Evolutionary conservation across 2,797 vertebrate genomes (phyloP).

Genomic region (Karalla daura): DNA sequence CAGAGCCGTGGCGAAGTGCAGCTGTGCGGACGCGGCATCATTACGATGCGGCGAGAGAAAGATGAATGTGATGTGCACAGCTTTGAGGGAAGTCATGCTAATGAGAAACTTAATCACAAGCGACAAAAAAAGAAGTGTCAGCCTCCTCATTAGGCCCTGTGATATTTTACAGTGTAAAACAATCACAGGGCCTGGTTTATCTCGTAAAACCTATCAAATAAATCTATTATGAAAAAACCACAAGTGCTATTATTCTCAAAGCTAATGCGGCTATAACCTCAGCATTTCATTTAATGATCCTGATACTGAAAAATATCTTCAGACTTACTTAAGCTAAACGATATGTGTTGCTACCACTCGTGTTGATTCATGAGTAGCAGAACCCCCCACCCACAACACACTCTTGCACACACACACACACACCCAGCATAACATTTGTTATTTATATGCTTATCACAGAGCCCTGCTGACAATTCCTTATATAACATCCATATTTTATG

Average conservation of each 20-base stretch:
- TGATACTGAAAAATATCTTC: too few species aligned
- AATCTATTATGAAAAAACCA: background rate
- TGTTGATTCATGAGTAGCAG: slow-evolving; percentile 16
- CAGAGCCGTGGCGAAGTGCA: background rate
- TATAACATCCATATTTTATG: slow-evolving; percentile 56
- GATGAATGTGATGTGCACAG: slow-evolving; percentile 20
- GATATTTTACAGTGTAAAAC: background rate
- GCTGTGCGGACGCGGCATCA: slow-evolving; percentile 15
- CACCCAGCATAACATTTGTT: slow-evolving; percentile 34
- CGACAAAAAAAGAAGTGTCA: slow-evolving; percentile 31
- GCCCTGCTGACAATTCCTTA: slow-evolving; percentile 40
- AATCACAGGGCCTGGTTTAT: too few species aligned
- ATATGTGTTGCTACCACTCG: background rate
- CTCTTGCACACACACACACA: slow-evolving; percentile 54
- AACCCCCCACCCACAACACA: slow-evolving; percentile 1
- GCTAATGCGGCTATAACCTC: background rate
- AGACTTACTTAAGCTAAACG: background rate
- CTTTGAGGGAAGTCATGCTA: slow-evolving; percentile 37
- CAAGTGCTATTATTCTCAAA: background rate
- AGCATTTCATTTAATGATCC: background rate
- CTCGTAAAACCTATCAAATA: background rate
- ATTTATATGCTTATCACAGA: slow-evolving; percentile 55
- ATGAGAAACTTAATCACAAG: slow-evolving; percentile 45
- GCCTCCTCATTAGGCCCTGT: slow-evolving; percentile 14
- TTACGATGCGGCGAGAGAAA: slow-evolving; percentile 24